Percentiles rank a stretch among this genome's conserved stretches.
Evolutionary conservation across 2,888 invertebrate species (phyloP).

Genomic region (Orthosia gracilis): DNA sequence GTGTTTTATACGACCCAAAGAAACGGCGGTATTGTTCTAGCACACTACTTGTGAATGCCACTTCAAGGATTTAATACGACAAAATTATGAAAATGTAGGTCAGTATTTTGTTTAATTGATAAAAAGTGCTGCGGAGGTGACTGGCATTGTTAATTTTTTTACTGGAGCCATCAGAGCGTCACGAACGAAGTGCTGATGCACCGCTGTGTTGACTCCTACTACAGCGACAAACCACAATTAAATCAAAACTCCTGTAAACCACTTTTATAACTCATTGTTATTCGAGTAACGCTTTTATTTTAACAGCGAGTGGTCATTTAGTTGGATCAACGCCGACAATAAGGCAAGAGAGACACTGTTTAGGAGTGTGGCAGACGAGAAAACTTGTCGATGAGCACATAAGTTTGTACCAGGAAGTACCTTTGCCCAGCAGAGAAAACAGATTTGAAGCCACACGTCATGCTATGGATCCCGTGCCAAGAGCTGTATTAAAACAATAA

Average conservation of each 20-base stretch:
- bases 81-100: conserved; percentile 51
- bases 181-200: conserved; percentile 3
- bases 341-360: background rate
- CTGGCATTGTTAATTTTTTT: background rate
- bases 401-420: background rate
- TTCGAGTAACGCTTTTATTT: conserved; percentile 24
- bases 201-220: background rate
- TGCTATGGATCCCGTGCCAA: conserved; percentile 24
- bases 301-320: conserved; percentile 12
- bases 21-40: conserved; percentile 37
- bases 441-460: background rate
- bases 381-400: background rate
- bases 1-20: conserved; percentile 39
- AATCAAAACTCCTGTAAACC: conserved; percentile 38
- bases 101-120: conserved; percentile 39
- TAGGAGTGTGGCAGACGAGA: background rate
- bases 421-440: background rate
- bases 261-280: conserved; percentile 50
- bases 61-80: conserved; percentile 54
- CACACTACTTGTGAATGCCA: conserved; percentile 22
- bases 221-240: conserved; percentile 1
- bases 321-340: background rate
- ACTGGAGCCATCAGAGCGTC: conserved; percentile 22
- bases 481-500: conserved; percentile 29
- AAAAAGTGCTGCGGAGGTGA: conserved; percentile 30